Conservation (phyloP, 1,140 invertebrate species). For the Dreissena polymorpha region DNA sequence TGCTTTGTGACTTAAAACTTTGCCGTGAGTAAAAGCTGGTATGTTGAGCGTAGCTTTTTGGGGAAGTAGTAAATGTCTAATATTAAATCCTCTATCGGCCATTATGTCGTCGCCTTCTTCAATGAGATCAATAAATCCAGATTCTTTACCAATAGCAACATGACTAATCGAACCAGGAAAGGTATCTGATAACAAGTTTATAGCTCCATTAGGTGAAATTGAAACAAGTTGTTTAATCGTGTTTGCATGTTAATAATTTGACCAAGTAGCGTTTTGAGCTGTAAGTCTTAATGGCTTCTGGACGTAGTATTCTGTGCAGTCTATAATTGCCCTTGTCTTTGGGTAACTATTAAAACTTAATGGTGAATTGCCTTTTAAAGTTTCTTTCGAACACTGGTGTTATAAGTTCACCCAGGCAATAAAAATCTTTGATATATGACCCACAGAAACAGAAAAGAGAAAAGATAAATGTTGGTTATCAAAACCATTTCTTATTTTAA, state of each 20-base stretch:
- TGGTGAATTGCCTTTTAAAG: too few species aligned
- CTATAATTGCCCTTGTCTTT: conserved; percentile 25
- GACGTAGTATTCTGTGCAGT: conserved; percentile 37
- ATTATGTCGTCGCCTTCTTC: conserved; percentile 23
- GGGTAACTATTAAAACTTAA: not conserved
- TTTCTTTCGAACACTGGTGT: conserved; percentile 29
- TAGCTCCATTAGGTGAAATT: conserved; percentile 25
- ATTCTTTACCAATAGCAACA: conserved; percentile 12
- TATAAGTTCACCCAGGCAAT: conserved; percentile 23
- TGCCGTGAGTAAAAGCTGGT: conserved; percentile 31
- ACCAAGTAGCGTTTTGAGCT: conserved; percentile 37
- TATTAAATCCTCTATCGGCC: conserved; percentile 31
- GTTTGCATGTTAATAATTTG: conserved; percentile 33
- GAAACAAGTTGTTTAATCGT: conserved; percentile 29
- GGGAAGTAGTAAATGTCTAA: not conserved
- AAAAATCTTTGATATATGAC: conserved; percentile 23
- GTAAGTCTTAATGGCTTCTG: conserved; percentile 18
- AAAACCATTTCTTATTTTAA: conserved; percentile 33
- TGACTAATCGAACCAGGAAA: conserved; percentile 20
- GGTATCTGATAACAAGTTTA: conserved; percentile 24
- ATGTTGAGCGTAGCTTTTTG: conserved; percentile 27
- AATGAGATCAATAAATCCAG: conserved; percentile 26
- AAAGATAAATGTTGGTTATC: conserved; percentile 21
- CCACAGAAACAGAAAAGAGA: conserved; percentile 1
- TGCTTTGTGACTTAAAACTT: not conserved